Evolutionary conservation across 1,140 invertebrate species (phyloP).

Genomic region (Lepidotrigona ventralis): DNA sequence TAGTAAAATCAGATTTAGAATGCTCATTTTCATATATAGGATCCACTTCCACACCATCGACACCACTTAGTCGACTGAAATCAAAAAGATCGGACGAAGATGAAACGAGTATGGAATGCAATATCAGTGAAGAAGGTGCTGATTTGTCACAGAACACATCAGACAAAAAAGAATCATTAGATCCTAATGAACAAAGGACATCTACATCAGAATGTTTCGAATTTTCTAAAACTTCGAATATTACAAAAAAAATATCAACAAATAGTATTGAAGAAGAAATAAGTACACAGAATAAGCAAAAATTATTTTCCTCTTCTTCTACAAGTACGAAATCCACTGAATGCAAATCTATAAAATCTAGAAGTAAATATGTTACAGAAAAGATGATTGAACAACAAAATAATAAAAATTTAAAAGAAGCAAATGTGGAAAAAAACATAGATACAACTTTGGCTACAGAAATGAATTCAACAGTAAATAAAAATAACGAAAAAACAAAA

Average conservation of each 20-base stretch:
- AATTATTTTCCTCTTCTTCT: slow-evolving; percentile 38
- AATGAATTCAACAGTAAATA: slow-evolving; percentile 20
- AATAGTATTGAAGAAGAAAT: slow-evolving; percentile 47
- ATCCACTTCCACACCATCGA: slow-evolving; percentile 72
- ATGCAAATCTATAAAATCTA: slow-evolving; percentile 33
- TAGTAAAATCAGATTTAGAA: not conserved
- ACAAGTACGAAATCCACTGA: slow-evolving; percentile 39
- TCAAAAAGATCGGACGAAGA: slow-evolving; percentile 74
- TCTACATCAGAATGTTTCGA: slow-evolving; percentile 52
- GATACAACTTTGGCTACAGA: slow-evolving; percentile 36
- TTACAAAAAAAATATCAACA: slow-evolving; percentile 26
- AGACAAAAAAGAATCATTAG: slow-evolving; percentile 43
- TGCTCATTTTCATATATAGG: slow-evolving; percentile 44
- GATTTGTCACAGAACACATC: slow-evolving; percentile 54
- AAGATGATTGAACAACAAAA: slow-evolving; percentile 55
- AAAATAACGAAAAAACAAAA: slow-evolving; percentile 43
- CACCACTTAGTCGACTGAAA: slow-evolving; percentile 74
- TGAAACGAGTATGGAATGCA: slow-evolving; percentile 71
- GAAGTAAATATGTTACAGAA: slow-evolving; percentile 45
- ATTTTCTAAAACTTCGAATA: slow-evolving; percentile 5
- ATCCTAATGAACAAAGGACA: slow-evolving; percentile 59
- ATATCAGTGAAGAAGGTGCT: slow-evolving; percentile 51
- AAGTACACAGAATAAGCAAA: slow-evolving; percentile 49
- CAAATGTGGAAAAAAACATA: slow-evolving; percentile 46
- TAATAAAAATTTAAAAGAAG: slow-evolving; percentile 48